Evolutionary conservation across 2,113 vertebrate species (phyloP).

Genomic region (Daubentonia madagascariensis): DNA sequence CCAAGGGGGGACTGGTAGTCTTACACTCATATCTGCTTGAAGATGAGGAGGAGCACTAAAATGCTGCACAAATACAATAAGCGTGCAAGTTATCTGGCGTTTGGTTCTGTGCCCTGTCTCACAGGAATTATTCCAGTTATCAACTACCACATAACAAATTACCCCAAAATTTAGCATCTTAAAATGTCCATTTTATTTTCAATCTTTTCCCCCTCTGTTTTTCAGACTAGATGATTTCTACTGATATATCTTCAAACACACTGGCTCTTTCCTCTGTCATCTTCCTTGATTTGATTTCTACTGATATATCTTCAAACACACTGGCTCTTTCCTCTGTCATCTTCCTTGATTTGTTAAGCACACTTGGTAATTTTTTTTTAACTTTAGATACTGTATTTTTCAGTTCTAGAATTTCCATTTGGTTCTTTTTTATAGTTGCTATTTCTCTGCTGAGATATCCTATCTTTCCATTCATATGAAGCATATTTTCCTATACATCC

Average conservation of each 20-base stretch:
- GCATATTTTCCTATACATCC: neutral
- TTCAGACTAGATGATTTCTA: neutral
- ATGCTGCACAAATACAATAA: fast-evolving
- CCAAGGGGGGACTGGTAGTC: neutral
- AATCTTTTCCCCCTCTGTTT: neutral
- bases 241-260: no score
- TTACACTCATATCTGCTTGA: neutral
- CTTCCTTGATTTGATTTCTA: neutral
- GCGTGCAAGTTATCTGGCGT: fast-evolving
- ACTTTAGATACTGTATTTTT: neutral
- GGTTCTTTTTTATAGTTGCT: neutral
- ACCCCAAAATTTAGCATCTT: neutral
- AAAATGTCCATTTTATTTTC: neutral
- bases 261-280: neutral
- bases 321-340: neutral
- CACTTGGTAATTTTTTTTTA: neutral
- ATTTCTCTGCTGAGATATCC: neutral
- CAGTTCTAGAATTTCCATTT: neutral
- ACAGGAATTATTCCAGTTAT: fast-evolving
- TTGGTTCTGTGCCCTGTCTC: neutral
- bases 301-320: no score
- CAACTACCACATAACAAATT: neutral
- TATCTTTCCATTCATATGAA: neutral
- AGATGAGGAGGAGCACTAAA: neutral
- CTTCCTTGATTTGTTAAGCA: neutral